Base-by-base conservation (phyloP, 2,888 invertebrate genomes). In the Leptothorax acervorum region DNA sequence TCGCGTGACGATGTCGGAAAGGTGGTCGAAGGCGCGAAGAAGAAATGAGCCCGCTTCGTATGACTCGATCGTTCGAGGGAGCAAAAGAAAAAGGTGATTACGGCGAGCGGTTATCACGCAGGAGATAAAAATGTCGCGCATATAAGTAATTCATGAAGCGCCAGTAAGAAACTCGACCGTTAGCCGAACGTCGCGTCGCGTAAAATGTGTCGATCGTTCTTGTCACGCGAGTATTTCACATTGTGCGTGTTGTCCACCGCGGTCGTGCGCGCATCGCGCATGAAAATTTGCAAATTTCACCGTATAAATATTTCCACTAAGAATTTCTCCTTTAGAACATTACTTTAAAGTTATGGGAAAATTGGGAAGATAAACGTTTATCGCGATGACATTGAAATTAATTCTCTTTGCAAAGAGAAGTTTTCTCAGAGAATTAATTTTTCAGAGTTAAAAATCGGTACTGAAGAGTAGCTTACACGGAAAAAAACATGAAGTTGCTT, bases 141-240 rank as follows among this genome's bases (percentile, higher is more conserved):
- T 78, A 39, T 68, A 23, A 23, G 23, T 23, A 53, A 31, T 42
- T 78, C 53, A 23, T 39, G 45, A 83, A 45, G 9, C 15, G 55
- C 31, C 48, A 8, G 51, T 57, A 82, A 82, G 76, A 55, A 55
- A n/a, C 57, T 45, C 65, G 55, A 60, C 65, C 55, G 74, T 86
- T 84, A 81, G 84, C 48, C 68, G 83, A 83, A 83, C 42, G 60
- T 87, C 79, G 71, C 45, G 28, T 68, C 79, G 71, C 45, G 28
- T 68, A 83, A 83, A 83, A 87, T 82, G 81, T 82, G 81, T 63
- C 83, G 81, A 85, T 55, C 66, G 63, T 84, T 81, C 39, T 66
- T 84, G 84, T 86, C 88, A 85, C 88, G 86, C 88, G 76, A 88
- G 60, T 68, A 82, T 65, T 70, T 23, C 71, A 79, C 83, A 55